These are phyloP conservation scores for Meteorus sp. DNA, from an alignment of 1,140 invertebrate species.

Conservation along the genomic window DNA sequence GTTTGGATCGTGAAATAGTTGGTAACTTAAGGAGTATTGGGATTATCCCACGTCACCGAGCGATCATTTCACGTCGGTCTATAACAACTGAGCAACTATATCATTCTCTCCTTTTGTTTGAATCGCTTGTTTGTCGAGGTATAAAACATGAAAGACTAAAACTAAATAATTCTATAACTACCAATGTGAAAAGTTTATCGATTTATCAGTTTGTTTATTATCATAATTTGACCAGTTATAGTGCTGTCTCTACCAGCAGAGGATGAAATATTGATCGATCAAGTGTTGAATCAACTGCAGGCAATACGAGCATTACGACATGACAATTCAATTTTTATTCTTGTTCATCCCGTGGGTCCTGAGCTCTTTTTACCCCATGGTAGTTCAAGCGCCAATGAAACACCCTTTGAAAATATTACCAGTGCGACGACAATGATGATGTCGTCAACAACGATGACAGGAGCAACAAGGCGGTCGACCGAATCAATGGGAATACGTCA, in stretches of 20 bases:
- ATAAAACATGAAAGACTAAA: conserved; percentile 17
- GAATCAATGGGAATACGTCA: neutral
- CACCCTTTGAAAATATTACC: conserved; percentile 28
- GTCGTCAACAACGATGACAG: conserved; percentile 26
- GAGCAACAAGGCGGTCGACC: neutral
- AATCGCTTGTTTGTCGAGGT: conserved; percentile 52
- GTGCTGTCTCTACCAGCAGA: conserved; percentile 55
- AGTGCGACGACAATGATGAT: conserved; percentile 24
- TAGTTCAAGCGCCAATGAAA: neutral
- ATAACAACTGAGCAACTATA: conserved; percentile 42
- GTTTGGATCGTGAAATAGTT: conserved; percentile 44
- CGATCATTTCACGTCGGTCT: conserved; percentile 44
- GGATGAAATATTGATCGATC: conserved; percentile 42
- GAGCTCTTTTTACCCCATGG: conserved; percentile 44
- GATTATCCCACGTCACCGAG: conserved; percentile 52
- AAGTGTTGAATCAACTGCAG: conserved; percentile 49
- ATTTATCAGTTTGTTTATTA: too few relatives aligned
- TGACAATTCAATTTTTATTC: conserved; percentile 44
- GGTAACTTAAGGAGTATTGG: conserved; percentile 50
- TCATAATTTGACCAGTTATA: conserved; percentile 40
- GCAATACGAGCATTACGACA: conserved; percentile 40
- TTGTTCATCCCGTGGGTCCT: conserved; percentile 46
- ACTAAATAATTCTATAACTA: too few relatives aligned
- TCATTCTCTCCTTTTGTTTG: conserved; percentile 41
- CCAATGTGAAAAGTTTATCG: too few relatives aligned